Base-by-base conservation (phyloP, 1,140 invertebrate genomes). In the Drosophila sechellia region DNA sequence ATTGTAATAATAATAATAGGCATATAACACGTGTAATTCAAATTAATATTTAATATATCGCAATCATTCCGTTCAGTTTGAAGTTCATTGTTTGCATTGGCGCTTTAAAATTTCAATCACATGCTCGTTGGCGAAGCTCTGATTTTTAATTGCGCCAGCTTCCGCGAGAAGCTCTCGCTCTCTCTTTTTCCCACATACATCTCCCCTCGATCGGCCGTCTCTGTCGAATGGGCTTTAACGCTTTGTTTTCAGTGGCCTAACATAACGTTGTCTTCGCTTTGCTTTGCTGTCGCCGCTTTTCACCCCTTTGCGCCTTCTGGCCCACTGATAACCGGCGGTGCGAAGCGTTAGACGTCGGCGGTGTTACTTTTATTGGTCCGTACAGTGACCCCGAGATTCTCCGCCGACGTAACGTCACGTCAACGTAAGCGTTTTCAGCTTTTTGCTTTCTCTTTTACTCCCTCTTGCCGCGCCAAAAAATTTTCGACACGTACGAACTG, bases 131-230 rank as follows among this genome's bases (percentile, higher is more conserved):
- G 3, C 37, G 63, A 63, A 69, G 68, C 68, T 72, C 37, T 35
- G 39, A 2, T 45, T 72, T 71, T 71, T 70, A 57, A 57, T 70
- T 40, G 34, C 22, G 60, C n/a, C 78, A 81, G 68, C 74, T 56
- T 83, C 60, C 72, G 43, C 46, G 57, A 13, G n/a, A 65, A 60
- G 71, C 64, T 76, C 43, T 25, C 66, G 46, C 54, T 59, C 22
- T 17, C 22, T 11, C 15, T n/a, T 6, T 25, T 45, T 37, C 25
- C 12, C 31, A 37, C 13, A 27, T 17, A 13, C 11, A 25, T 25
- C 35, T 39, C 53, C 53, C 5, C 31, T n/a, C 55, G 22, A 27
- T n/a, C 31, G 8, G 1, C n/a, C 45, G 40, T 12, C 34, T 39
- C 1, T 48, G 8, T 59, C n/a, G 15, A 25, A 37, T 13, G 3